A percentile compares a stretch with the other conserved stretches of the same genome.
phyloP scores from a whole-genome alignment of 2,888 invertebrate species.

The Colletes collaris region DNA sequence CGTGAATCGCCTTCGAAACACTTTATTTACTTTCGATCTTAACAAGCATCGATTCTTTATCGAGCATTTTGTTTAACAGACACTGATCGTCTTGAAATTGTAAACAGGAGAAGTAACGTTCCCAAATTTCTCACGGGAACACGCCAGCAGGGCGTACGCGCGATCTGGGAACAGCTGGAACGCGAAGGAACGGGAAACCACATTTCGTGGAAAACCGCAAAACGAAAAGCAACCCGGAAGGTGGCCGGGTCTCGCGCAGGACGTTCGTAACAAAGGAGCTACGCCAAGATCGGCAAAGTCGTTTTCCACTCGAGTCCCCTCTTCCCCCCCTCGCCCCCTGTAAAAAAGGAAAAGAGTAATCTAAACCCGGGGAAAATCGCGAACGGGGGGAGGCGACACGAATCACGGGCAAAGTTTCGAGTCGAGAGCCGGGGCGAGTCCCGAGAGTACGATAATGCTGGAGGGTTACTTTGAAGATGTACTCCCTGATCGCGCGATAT shows the following conservation, averaged over 20 bases:
- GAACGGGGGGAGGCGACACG: neutral
- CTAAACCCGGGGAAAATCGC: neutral
- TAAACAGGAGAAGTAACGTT: no score
- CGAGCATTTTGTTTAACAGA: no score
- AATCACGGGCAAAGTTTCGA: conserved; percentile 11
- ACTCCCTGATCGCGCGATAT: conserved; percentile 7
- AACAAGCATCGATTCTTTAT: no score
- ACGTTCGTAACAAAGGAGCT: neutral
- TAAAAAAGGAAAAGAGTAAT: conserved; percentile 2
- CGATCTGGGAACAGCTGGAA: conserved; percentile 36
- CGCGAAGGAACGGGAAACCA: conserved; percentile 15
- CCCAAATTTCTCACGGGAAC: neutral
- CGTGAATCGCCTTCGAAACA: no score
- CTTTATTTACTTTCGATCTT: no score
- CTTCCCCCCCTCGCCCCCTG: neutral
- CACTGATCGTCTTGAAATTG: no score
- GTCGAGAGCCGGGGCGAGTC: neutral
- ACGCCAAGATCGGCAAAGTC: neutral
- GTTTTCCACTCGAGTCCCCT: neutral
- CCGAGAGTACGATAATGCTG: conserved; percentile 17
- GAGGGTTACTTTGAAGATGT: conserved; percentile 1
- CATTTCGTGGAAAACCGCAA: conserved; percentile 32
- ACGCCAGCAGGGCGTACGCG: neutral
- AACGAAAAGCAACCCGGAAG: conserved; percentile 42
- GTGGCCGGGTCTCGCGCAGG: neutral